Evolutionary conservation across 2,113 vertebrate genomes (phyloP).

Genomic region (Pycnonotus jocosus): DNA sequence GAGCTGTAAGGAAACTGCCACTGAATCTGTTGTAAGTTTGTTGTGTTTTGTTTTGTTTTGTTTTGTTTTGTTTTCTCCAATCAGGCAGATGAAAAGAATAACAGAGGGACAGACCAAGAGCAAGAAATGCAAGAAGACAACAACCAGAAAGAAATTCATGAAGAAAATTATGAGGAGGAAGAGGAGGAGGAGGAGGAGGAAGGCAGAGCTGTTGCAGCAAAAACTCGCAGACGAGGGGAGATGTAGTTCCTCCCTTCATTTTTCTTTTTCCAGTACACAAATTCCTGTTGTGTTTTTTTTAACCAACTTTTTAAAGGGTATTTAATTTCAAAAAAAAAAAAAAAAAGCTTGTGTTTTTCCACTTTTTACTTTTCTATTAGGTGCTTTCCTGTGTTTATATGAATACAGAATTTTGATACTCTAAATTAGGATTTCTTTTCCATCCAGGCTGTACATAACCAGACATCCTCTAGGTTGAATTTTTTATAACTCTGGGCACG

Average conservation of each 20-base stretch:
- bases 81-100: slow-evolving; percentile 71
- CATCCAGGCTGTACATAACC: slow-evolving; percentile 54
- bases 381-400: slow-evolving; percentile 64
- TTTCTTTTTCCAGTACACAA: not conserved
- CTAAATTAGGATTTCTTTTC: slow-evolving; percentile 70
- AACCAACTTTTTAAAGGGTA: slow-evolving; percentile 3
- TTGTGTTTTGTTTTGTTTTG: not conserved
- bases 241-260: slow-evolving; percentile 75
- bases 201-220: slow-evolving; percentile 66
- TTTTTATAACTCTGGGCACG: not conserved
- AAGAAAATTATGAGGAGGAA: slow-evolving; percentile 89
- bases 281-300: not conserved
- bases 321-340: slow-evolving; percentile 42
- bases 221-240: slow-evolving; percentile 81
- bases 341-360: slow-evolving; percentile 31
- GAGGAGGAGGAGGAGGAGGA: slow-evolving; percentile 84
- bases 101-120: slow-evolving; percentile 65
- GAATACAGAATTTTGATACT: slow-evolving; percentile 73
- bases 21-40: not conserved
- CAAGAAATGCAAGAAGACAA: slow-evolving; percentile 58
- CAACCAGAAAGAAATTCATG: slow-evolving; percentile 69
- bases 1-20: not conserved
- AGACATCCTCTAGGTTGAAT: not conserved
- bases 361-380: slow-evolving; percentile 72
- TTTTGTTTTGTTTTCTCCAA: not conserved